Evolutionary conservation across 2,797 vertebrate genomes (phyloP), one percentile per base, ranked within the genome.

Genomic region (Mormyrops attenuatus): DNA sequence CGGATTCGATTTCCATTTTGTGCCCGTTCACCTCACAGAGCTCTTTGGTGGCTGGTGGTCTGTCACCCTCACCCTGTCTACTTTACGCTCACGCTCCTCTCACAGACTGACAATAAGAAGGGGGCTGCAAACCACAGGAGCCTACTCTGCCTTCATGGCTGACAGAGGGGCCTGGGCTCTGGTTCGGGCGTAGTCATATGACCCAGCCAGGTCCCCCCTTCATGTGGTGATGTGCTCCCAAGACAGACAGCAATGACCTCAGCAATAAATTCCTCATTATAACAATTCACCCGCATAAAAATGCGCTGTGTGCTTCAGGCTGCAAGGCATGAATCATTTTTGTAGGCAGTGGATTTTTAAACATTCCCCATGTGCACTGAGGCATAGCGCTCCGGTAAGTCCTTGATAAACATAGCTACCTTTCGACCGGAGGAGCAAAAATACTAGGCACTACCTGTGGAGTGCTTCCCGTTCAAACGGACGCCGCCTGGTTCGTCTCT

Each of bases 251-350:
- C 95, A 93, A 96, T 95, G 94, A 96, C 95, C 94, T 94, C 93
- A 91, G 94, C 94, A 95, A 96, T 95, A 95, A 95, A 96, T 96
- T 96, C 95, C 94, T 95, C 95, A 95, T 96, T 95, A 95, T 95
- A 96, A 96, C 94, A 94, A 94, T 95, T 94, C 93, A 93, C 93
- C 94, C 93, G 91, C 94, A 96, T 96, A 95, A 95, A 96, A 96
- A 96, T 96, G 95, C 95, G 95, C 96, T 92, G 94, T 63, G 30
- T 80, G 89, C 88, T 95, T 96, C 95, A 93, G 95, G 95, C 95
- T 95, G 94, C 92, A 95, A 94, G 95, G 95, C 94, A 95, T 96
- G 94, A 95, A 96, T 96, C 94, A 95, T 90, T 95, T 96, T 94
- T 94, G 88, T 92, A 94, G 94, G 94, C 94, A 91, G 93, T 93